Evolutionary conservation across 2,113 vertebrate genomes (phyloP), one percentile per base, ranked within the genome.

Genomic region (Atrichornis clamosus): DNA sequence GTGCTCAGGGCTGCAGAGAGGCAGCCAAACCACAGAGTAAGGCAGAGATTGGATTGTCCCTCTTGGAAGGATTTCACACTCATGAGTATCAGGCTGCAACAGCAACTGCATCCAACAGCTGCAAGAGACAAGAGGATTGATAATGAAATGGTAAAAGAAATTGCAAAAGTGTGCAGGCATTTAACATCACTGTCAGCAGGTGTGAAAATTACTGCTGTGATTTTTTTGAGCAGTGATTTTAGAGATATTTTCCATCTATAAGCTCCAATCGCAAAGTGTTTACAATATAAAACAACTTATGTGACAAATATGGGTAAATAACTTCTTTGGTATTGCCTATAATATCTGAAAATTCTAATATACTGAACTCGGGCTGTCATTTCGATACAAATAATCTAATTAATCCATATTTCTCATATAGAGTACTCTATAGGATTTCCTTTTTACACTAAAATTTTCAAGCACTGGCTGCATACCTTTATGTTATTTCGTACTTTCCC

Each of bases 31-130:
- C 84, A 39, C 46, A 39, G 86, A 88, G 24, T 32, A 60, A 70
- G 68, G 60, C 84, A 84, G 86, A 85, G 87, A 52, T 64, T 68
- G 81, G 70, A 70, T 85, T 86, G 89, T 78, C 50, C 74, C 47
- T 81, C 85, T 75, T 73, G 78, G 64, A 59, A 18, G 4, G 59
- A 55, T 80, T 84, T 76, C 41, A 49, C 41, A 62, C 6, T 49
- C 20, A 6, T n/a, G 19, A 2, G 1, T 67, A 28, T 27, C 0
- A 0, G 83, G 26, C 50, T 90, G 59, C 86, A 92, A 53, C 26
- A 84, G 52, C 78, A 76, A 47, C 75, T 67, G 19, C 5, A 2
- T 78, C 41, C 64, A 84, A 46, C 35, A 75, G 64, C 63, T 1
- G 0, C 19, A 47, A 59, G 72, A 84, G 75, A 47, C 46, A 39